Evolutionary conservation across 2,888 invertebrate genomes (phyloP), one percentile per base, ranked within the genome.

Genomic region (Heteromurus nitidus): DNA sequence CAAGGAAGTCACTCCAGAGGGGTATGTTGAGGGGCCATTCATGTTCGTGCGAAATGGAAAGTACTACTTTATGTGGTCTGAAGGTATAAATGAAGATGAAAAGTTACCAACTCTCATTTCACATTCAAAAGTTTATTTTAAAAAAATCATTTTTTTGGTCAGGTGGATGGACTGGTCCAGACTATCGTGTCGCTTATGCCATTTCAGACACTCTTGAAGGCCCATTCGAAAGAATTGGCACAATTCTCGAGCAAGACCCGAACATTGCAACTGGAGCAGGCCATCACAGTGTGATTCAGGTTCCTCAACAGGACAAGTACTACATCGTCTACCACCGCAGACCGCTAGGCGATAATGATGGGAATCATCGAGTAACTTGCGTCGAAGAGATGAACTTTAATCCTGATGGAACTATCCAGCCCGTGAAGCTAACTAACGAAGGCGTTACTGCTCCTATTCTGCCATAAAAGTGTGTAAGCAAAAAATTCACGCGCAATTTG

Each of bases 1-100:
- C 77, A 84, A 84, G 53, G 85, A 85, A 60, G 83, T 85, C 9
- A 85, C 84, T 3, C 85, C 85, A 3, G 26, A 75, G 11, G 79
- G 68, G 11, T 85, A 85, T 30, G 68, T 72, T 0, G 85, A 85
- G 55, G 85, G 85, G 0, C 85, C 85, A 0, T 84, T 82, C 67
- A 85, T 85, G 85, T 84, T 85, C 42, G 50, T 62, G 1, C 18
- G 76, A 16, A 84, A 85, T 47, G 84, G 81, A 7, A 79, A 22
- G 26, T 85, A 85, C 31, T 85, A 85, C 44, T 85, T 85, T 60
- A 85, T 85, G 85, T 85, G 84, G 84, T 79, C 79, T 0, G 85
- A 85, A 58, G 83, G 82, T 28, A 65, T 24, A 5, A 13, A 22
- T 26, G n/a, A 18, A 2, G 11, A 11, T 13, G 20, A 60, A 60